Evolutionary conservation across 2,113 vertebrate species (phyloP), one percentile per base, ranked within the genome.

Genomic region (Gasterosteus nipponicus): DNA sequence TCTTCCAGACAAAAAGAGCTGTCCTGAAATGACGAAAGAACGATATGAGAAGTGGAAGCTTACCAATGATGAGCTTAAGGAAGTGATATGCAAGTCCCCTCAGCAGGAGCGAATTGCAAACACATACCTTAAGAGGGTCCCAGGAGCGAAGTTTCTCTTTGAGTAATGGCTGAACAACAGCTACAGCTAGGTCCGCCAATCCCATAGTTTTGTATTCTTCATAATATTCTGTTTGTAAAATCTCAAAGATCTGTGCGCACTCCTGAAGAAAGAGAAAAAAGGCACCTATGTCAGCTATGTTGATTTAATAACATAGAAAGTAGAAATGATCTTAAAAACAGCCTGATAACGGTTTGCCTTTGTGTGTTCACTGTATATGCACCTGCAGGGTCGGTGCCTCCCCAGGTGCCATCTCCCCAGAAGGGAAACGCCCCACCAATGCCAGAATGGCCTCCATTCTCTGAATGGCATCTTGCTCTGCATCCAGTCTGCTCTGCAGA

Each of bases 131-230:
- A 26, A 99, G 92, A 2, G 98, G 98, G 75, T 99, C 96, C 98
- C 98, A 99, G 46, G 89, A 94, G 81, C 91, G 92, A 87, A 99
- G 97, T 81, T 96, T 95, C 26, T 97, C 96, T 77, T 96, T 97
- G 82, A 99, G 93, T 44, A 99, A 94, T 0, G 98, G 98, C 68
- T 97, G 96, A 58, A 99, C 95, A 2, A 97, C 96, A 41, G 97
- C 96, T 63, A 96, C 96, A 0, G 97, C 96, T 10, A 99, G 91
- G 82, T 98, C 97, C 2, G 94, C 94, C 15, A 97, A 92, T 60
- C 97, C 97, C 0, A 98, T 95, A 81, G 94, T 94, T 9, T 97
- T 94, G 86, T 99, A 99, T 87, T 99, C 98, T 83, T 98, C 96
- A 0, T 97, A 97, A 89, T 96, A 98, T 61, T 97, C 96, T 16